These are phyloP conservation scores for Taxidea taxus DNA, from an alignment of 2,113 vertebrate species.

Conservation along the genomic window DNA sequence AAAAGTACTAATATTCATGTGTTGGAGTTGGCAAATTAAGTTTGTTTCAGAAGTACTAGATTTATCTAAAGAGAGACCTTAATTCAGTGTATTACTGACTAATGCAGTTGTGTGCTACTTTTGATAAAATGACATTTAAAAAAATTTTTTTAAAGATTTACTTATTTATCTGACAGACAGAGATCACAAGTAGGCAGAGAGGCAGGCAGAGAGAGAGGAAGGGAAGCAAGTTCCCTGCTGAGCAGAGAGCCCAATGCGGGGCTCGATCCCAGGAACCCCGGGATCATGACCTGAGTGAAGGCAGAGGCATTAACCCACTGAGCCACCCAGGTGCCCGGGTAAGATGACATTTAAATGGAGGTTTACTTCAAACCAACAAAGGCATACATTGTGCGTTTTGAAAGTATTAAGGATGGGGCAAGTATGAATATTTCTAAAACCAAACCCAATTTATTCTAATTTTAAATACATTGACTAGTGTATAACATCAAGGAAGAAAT, in stretches of 20 bases:
- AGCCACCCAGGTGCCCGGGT: not conserved
- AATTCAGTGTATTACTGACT: not conserved
- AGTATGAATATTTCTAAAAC: constrained; percentile 32
- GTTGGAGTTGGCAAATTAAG: not conserved
- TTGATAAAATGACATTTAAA: not conserved
- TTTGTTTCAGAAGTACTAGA: not conserved
- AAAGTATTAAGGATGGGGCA: not conserved
- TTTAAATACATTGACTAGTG: not conserved
- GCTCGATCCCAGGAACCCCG: no score
- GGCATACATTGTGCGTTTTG: not conserved
- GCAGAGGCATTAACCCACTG: no score
- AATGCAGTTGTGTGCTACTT: not conserved
- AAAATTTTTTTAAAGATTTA: no score
- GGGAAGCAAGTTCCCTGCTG: no score
- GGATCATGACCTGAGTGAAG: no score
- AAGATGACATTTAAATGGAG: not conserved
- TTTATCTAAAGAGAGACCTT: not conserved
- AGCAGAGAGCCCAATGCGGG: no score
- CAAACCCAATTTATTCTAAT: not conserved
- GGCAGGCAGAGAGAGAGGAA: no score
- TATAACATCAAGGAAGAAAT: not conserved
- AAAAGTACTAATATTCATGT: not conserved
- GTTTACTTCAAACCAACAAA: not conserved
- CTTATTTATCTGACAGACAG: no score
- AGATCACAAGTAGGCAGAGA: no score